Evolutionary conservation across 1,140 invertebrate species (phyloP).

Genomic region (Heliconius nattereri): DNA sequence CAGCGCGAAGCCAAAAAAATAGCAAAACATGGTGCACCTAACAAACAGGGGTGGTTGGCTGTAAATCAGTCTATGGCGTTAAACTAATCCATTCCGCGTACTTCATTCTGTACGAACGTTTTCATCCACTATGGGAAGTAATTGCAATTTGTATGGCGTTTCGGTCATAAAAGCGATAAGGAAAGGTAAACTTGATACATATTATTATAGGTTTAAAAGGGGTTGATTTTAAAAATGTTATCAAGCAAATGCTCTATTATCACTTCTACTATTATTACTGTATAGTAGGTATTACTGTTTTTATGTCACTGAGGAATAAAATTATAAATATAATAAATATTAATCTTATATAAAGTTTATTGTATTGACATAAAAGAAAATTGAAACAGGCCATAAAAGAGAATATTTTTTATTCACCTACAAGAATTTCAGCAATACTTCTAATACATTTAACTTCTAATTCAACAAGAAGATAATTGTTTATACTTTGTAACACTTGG

Average conservation of each 20-base stretch:
- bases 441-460: background rate
- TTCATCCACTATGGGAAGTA: slow-evolving; percentile 15
- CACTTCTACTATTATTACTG: too few species aligned
- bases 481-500: background rate
- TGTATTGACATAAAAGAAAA: background rate
- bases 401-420: too few species aligned
- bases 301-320: background rate
- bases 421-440: too few species aligned
- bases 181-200: background rate
- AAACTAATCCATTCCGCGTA: slow-evolving; percentile 32
- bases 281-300: background rate
- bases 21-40: background rate
- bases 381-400: background rate
- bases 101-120: slow-evolving; percentile 22
- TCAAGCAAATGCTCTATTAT: too few species aligned
- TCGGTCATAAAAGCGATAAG: background rate
- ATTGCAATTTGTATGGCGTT: slow-evolving; percentile 7
- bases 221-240: background rate
- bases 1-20: too few species aligned
- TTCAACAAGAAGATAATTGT: background rate
- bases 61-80: slow-evolving; percentile 33
- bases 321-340: background rate
- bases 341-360: too few species aligned
- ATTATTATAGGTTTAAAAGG: background rate
- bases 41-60: slow-evolving; percentile 23